Percentiles rank a stretch among this genome's conserved stretches.
These are phyloP conservation scores for Trinectes maculatus DNA, from an alignment of 2,113 vertebrate species.

Conservation along the genomic window DNA sequence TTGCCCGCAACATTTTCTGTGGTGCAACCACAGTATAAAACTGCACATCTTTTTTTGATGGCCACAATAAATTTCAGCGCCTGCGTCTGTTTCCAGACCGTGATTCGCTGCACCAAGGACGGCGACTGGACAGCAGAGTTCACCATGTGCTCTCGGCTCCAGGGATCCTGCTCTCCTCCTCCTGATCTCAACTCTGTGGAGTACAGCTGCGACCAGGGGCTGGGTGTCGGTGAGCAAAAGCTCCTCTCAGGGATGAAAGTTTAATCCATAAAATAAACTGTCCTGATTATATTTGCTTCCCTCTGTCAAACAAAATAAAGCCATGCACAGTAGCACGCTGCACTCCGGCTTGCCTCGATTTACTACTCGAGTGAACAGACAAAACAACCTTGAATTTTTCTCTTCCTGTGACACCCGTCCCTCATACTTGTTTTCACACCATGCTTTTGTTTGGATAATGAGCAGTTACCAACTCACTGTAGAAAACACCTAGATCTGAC, in stretches of 20 bases:
- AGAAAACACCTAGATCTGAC: background rate
- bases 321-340: background rate
- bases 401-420: background rate
- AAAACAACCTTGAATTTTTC: background rate
- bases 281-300: background rate
- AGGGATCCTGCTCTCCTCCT: slow-evolving; percentile 85
- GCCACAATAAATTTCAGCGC: background rate
- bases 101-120: slow-evolving; percentile 89
- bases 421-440: background rate
- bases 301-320: slow-evolving; percentile 23
- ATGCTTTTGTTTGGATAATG: background rate
- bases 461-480: background rate
- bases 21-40: background rate
- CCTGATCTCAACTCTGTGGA: slow-evolving; percentile 85
- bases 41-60: background rate
- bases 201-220: slow-evolving; percentile 89
- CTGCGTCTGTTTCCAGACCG: slow-evolving; percentile 65
- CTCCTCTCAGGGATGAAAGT: background rate
- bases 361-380: background rate
- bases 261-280: slow-evolving; percentile 2
- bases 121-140: slow-evolving; percentile 90
- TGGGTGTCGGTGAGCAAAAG: slow-evolving; percentile 83
- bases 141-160: slow-evolving; percentile 86
- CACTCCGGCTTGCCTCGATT: background rate
- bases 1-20: background rate